Evolutionary conservation across 2,888 invertebrate species (phyloP), one percentile per base, ranked within the genome.

Genomic region (Cabera pusaria): DNA sequence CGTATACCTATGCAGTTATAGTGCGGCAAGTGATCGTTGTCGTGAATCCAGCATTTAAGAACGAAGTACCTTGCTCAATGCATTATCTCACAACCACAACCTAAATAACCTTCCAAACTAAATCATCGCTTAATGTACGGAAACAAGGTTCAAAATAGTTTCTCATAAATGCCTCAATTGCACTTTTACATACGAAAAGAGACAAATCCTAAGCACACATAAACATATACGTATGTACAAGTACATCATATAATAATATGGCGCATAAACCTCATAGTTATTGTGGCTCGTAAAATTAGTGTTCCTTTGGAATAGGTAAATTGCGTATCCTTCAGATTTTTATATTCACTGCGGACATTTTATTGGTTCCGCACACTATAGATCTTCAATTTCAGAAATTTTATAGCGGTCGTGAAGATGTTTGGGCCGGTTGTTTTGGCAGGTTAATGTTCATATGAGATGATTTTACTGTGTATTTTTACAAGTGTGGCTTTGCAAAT

Each of bases 281-380:
- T 45, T 50, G 38, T 52, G 35, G 41, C 29, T 29, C 41, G 38
- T 54, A 47, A 56, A 54, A 56, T 56, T 53, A 54, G 48, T 53
- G 52, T 53, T 38, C 41, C 46, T 41, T 36, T 36, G 33, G 33
- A 44, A 52, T 50, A 53, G 44, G 56, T 52, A 53, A 53, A 53
- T 44, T 53, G 53, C 36, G 38, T 45, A 45, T 49, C 40, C 46
- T 51, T 37, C 41, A 44, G 46, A 49, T 44, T 50, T 49, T 52
- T 48, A 52, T 44, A 44, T 35, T 48, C 34, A 11, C 37, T 42
- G 35, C 31, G 35, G 21, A 27, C 34, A n/a, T 46, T 53, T 50
- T 49, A 53, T 48, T 42, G 23, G 41, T 40, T 44, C 35, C 45
- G 36, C 49, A 41, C 44, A 28, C 47, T 38, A 49, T 52, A 43